Evolutionary conservation across 37 sponge, comb jelly and placozoan species (phyloP), one percentile per base, ranked within the genome.

Genomic region (Aplysina aerophoba): DNA sequence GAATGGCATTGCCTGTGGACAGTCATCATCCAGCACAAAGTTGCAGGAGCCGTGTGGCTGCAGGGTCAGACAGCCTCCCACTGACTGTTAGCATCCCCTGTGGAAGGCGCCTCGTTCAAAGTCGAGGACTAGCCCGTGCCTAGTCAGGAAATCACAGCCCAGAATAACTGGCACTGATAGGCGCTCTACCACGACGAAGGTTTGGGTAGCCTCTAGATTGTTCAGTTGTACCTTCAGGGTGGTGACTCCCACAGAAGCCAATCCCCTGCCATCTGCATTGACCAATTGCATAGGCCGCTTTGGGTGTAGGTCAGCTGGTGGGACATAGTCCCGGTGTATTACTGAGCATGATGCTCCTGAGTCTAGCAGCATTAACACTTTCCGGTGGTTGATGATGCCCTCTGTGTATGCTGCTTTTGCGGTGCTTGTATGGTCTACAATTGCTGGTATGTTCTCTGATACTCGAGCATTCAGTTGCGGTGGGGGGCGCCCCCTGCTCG

Each of bases 301-400:
- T 4, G 74, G 36, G 3, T 34, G 6, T 12, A 73, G 35, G 6
- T 73, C 12, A 8, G 8, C 12, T 3, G 74, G 74, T 22, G 36
- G 4, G 4, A 73, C 74, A 73, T 73, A 73, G 38, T 73, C 74
- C 27, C 35, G 35, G 36, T 4, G 4, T 12, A 73, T 36, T 4
- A 73, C 74, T 73, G 74, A 73, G 74, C 74, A 73, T 12, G 74
- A 73, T 3, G 74, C 74, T 36, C 74, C 74, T 2, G 74, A 73
- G 12, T 73, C 74, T 13, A 73, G 12, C 27, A 73, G 12, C 1
- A 73, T 73, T 6, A 14, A 3, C 21, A 36, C 39, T 5, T n/a
- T 34, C 12, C 14, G 74, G 37, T 36, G 4, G 39, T 73, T 73
- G 4, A 73, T n/a, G 35, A 4, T 73, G 57, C 8, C 27, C 44